Conservation (phyloP, 2,113 vertebrate species). For the Scomber colias region DNA sequence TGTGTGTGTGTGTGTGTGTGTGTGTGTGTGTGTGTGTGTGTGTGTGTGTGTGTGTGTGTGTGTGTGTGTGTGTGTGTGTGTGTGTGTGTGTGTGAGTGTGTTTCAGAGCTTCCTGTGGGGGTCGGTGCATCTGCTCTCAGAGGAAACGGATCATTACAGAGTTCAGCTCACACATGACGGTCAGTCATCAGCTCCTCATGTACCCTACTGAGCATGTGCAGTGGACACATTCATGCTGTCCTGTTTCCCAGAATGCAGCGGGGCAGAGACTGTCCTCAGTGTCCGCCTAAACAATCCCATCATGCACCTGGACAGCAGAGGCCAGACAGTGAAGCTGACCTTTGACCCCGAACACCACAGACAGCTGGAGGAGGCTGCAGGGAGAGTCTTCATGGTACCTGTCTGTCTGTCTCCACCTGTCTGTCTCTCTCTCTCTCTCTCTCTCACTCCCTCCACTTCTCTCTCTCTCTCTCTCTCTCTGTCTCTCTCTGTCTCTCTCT, state of each 20-base stretch:
- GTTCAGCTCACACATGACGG: slow-evolving; percentile 54
- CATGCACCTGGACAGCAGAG: slow-evolving; percentile 75
- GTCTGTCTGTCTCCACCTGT: background rate
- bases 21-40: too few relatives aligned
- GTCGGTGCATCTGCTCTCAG: slow-evolving; percentile 84
- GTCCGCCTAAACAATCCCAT: slow-evolving; percentile 81
- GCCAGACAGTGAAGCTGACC: slow-evolving; percentile 82
- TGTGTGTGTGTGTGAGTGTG: background rate
- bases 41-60: too few relatives aligned
- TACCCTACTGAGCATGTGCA: background rate
- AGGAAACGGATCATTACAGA: slow-evolving; percentile 81
- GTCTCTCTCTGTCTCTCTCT: background rate
- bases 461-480: too few relatives aligned
- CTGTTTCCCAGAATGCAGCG: slow-evolving; percentile 65
- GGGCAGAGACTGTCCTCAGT: slow-evolving; percentile 72
- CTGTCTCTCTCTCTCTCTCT: too few relatives aligned
- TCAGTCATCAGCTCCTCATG: slow-evolving; percentile 4
- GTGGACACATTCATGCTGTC: background rate
- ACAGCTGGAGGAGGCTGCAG: slow-evolving; percentile 65
- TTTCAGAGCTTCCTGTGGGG: slow-evolving; percentile 89
- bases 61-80: too few relatives aligned
- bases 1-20: too few relatives aligned
- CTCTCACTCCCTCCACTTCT: too few relatives aligned
- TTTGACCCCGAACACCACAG: slow-evolving; percentile 84
- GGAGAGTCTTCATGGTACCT: slow-evolving; percentile 75